Conservation (phyloP, 2,113 vertebrate genomes). For the Tamias sibiricus region DNA sequence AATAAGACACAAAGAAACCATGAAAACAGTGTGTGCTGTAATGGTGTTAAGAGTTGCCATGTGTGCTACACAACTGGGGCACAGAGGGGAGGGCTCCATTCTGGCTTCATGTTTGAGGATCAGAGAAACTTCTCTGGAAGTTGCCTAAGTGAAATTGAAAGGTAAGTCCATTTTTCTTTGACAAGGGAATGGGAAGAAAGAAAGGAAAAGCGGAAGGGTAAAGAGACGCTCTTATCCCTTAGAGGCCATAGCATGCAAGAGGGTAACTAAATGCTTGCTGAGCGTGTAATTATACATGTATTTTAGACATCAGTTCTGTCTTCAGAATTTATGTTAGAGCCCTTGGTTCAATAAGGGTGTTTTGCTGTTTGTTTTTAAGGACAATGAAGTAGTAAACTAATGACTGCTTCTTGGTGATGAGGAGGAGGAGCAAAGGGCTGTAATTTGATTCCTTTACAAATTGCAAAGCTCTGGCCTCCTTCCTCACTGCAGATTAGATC, state of each 20-base stretch:
- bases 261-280: neutral
- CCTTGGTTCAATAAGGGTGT: neutral
- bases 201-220: neutral
- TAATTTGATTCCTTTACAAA: constrained; percentile 12
- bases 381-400: neutral
- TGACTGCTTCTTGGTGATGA: neutral
- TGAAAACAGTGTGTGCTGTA: fast-evolving
- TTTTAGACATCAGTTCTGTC: neutral
- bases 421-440: neutral
- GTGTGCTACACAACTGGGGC: too few relatives aligned
- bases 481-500: neutral
- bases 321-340: neutral
- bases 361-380: neutral
- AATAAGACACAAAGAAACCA: neutral
- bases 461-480: neutral
- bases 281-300: fast-evolving
- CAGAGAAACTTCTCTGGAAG: neutral
- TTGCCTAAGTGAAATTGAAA: neutral
- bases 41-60: fast-evolving
- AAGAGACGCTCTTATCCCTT: neutral
- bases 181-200: neutral
- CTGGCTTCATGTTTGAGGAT: neutral
- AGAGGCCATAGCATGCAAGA: neutral
- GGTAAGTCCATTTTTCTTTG: neutral
- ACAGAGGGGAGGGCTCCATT: neutral